Evolutionary conservation across 2,888 invertebrate species (phyloP), one percentile per base, ranked within the genome.

Genomic region (Bombyx huttoni): DNA sequence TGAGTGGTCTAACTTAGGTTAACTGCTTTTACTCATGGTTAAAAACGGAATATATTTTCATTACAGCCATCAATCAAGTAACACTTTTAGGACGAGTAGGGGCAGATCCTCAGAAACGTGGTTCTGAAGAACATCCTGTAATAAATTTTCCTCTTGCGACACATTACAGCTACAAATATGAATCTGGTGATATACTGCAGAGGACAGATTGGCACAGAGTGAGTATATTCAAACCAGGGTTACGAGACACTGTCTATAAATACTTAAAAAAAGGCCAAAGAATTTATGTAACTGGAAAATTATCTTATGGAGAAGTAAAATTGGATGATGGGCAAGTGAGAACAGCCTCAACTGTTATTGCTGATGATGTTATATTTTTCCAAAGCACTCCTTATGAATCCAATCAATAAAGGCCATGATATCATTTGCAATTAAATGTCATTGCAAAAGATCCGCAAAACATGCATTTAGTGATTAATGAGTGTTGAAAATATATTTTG

Each of bases 191-290:
- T 62, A 90, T 93, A 68, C 82, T 94, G 51, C 96, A 97, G 72
- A 92, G 94, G 65, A 96, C 97, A 8, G 97, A 97, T 62, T 98
- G 98, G 98, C 98, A 98, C 78, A 90, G 95, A 64, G 81, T 98
- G 50, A 93, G 94, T 63, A 93, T 97, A 8, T 98, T 98, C 74
- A 95, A 93, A 68, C 96, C 96, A 3, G 90, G 91, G 52, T 89
- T 98, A 1, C 89, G 97, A 46, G 96, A 97, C 34, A 90, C 91
- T 0, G 93, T 96, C 0, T 91, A 93, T 68, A 93, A 92, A 68
- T 95, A 91, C 71, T 75, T 97, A 53, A 94, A 92, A 67, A 97
- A 96, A 82, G 98, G 98, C 0, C 95, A 96, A 70, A 90, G 97
- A 60, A 91, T 96, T 0, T 91, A 95, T 81, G 91, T 97, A 0